Conservation (phyloP, 2,113 vertebrate species). For the Sebastes fasciatus region DNA sequence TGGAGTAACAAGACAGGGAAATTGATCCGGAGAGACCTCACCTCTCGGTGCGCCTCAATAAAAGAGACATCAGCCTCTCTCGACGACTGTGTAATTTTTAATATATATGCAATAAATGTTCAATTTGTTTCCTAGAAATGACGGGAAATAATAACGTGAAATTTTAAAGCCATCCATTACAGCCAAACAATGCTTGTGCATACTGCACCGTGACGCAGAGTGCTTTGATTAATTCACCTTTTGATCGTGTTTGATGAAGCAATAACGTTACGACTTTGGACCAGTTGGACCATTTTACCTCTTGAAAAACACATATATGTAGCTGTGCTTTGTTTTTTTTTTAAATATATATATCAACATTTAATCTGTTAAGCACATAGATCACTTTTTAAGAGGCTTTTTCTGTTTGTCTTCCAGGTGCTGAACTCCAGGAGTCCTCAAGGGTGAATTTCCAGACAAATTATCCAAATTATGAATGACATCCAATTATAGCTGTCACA, state of each 20-base stretch:
- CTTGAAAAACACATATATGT: conserved; percentile 79
- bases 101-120: conserved; percentile 99
- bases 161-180: conserved; percentile 99
- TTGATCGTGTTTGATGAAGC: conserved; percentile 97
- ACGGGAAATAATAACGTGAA: conserved; percentile 99
- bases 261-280: conserved; percentile 93
- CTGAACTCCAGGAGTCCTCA: not conserved
- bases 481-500: conserved; percentile 33
- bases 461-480: conserved; percentile 41
- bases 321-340: conserved; percentile 45
- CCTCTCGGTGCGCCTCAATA: conserved; percentile 98
- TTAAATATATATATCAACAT: conserved; percentile 31
- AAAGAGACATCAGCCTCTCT: conserved; percentile 91
- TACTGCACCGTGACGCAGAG: conserved; percentile 88
- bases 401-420: conserved; percentile 24
- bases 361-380: not conserved
- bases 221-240: conserved; percentile 98
- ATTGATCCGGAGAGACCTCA: conserved; percentile 93
- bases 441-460: conserved; percentile 21
- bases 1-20: conserved; percentile 88
- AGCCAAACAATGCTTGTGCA: conserved; percentile 88
- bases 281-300: conserved; percentile 88
- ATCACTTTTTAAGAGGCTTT: not conserved
- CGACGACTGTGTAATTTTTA: conserved; percentile 99
- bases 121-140: conserved; percentile 99